Evolutionary conservation across 1,140 invertebrate species (phyloP), one percentile per base, ranked within the genome.

Genomic region (Eciton burchellii): DNA sequence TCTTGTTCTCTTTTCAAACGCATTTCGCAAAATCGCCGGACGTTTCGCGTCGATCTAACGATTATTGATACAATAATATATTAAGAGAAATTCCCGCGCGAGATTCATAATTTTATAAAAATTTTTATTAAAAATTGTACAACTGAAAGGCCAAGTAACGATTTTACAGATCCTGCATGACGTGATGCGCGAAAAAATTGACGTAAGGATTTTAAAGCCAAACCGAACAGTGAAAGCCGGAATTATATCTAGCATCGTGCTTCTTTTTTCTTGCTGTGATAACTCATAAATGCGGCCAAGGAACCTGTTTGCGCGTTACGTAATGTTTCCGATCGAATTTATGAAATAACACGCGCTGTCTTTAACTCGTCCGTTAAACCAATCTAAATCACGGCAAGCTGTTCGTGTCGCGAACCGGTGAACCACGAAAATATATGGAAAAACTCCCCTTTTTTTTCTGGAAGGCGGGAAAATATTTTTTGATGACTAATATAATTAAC

Each of bases 281-380:
- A 68, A 68, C 52, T 79, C 49, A 79, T 57, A 79, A 79, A 79
- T 3, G 63, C 74, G 52, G 16, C 14, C 63, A 24, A 70, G 49
- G 56, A 77, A 79, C 62, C 63, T 79, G 74, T 68, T 79, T 16
- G 21, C 21, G 62, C 24, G 12, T 79, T 79, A 79, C 49, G n/a
- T 52, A 79, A 79, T 3, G 8, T n/a, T 21, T 8, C 16, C 35
- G 8, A 47, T 79, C 52, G 24, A 79, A 79, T 79, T 79, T 29
- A 12, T 43, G 12, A 70, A 66, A 35, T 68, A 47, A 68, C 49
- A 77, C 21, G n/a, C 49, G 6, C 19, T 56, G 49, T 45, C 60
- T 66, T 68, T 49, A 45, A n/a, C 14, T n/a, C 21, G 57, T 41
- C 47, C 57, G 4, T 74, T 56, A 79, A 79, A 68, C 24, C 3